A percentile compares a stretch with the other conserved stretches of the same genome.
Conservation (phyloP, 1,140 invertebrate species). For the Linepithema humile region DNA sequence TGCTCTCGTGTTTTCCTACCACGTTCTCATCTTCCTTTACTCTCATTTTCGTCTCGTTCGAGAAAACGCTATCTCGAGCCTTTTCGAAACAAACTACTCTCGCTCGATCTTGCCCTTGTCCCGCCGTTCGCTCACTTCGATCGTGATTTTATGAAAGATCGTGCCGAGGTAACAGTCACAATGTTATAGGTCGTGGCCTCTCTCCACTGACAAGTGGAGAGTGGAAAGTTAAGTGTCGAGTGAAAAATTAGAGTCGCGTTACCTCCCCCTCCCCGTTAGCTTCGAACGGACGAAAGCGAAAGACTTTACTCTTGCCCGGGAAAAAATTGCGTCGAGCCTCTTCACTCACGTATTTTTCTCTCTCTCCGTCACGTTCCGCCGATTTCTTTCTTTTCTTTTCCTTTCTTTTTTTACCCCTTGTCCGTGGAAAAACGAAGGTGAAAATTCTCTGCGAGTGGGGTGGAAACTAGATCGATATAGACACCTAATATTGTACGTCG, state of each 20-base stretch:
- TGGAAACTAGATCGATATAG: slow-evolving; percentile 58
- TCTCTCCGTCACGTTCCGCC: background rate
- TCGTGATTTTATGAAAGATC: slow-evolving; percentile 38
- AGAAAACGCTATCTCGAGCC: slow-evolving; percentile 22
- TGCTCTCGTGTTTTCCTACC: slow-evolving; percentile 72
- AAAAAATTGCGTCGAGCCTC: slow-evolving; percentile 13
- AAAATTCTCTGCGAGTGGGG: slow-evolving; percentile 52
- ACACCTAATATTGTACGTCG: slow-evolving; percentile 63
- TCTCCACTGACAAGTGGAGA: background rate
- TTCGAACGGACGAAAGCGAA: slow-evolving; percentile 15
- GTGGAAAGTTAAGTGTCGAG: background rate
- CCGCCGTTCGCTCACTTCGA: background rate
- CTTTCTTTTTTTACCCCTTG: background rate
- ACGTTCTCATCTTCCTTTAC: background rate
- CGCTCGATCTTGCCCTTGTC: background rate
- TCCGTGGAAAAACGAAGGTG: slow-evolving; percentile 50
- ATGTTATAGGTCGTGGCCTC: background rate
- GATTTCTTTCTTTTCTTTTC: slow-evolving; percentile 3
- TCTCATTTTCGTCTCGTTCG: slow-evolving; percentile 4
- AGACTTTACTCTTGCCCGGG: slow-evolving; percentile 4
- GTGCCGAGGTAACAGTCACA: background rate
- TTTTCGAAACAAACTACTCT: background rate
- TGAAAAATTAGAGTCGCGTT: slow-evolving; percentile 10
- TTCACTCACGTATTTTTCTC: background rate
- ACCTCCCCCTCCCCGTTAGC: background rate